Evolutionary conservation across 2,797 vertebrate genomes (phyloP).

Genomic region (Adelosebastes latens): DNA sequence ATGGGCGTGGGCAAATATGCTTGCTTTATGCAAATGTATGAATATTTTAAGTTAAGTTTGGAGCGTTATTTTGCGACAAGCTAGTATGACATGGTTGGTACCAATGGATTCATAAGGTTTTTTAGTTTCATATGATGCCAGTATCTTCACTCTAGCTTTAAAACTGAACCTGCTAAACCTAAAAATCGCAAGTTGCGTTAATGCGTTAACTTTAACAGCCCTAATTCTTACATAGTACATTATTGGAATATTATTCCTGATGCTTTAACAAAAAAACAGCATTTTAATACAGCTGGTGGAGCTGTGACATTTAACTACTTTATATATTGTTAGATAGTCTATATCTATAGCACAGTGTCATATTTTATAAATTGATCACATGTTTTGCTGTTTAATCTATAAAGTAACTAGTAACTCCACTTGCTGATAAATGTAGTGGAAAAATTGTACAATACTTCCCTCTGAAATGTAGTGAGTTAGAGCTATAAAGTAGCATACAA

Average conservation of each 20-base stretch:
- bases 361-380: not conserved
- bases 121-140: too few relatives aligned
- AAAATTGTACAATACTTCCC: not conserved
- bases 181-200: too few relatives aligned
- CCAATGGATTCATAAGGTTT: too few relatives aligned
- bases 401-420: not conserved
- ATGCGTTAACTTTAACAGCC: too few relatives aligned
- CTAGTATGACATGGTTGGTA: too few relatives aligned
- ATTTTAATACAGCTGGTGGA: not conserved
- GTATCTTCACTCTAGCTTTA: too few relatives aligned
- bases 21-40: too few relatives aligned
- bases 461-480: not conserved
- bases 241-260: not conserved
- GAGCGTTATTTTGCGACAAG: too few relatives aligned
- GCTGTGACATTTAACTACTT: not conserved
- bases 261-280: not conserved
- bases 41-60: too few relatives aligned
- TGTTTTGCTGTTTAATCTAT: not conserved
- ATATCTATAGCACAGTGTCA: not conserved
- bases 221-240: not conserved
- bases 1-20: too few relatives aligned
- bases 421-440: not conserved
- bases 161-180: too few relatives aligned
- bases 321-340: not conserved
- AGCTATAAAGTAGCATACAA: not conserved